phyloP scores from a whole-genome alignment of 1,140 invertebrate genomes.

The Camponotus pennsylvanicus region DNA sequence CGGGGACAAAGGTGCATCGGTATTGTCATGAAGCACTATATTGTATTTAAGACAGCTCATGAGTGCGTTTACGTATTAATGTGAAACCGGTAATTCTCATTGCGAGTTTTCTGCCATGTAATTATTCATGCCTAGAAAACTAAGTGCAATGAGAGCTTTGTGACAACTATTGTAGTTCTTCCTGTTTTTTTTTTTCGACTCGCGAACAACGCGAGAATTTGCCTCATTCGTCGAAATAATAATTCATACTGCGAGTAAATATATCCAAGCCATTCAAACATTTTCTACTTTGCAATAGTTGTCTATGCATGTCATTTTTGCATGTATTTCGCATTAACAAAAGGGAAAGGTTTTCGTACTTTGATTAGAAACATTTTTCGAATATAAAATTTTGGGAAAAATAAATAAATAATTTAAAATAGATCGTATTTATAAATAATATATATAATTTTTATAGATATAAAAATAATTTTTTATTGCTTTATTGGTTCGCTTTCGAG shows the following conservation, averaged over 20 bases:
- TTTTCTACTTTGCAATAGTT: background rate
- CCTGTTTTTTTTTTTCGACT: background rate
- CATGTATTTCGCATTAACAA: background rate
- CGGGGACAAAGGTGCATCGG: constrained; percentile 21
- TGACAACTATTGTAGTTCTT: background rate
- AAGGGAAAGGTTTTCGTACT: background rate
- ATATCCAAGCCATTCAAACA: background rate
- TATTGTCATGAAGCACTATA: constrained; percentile 7
- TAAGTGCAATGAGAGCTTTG: constrained; percentile 11
- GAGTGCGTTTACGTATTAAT: constrained; percentile 25
- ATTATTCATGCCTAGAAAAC: constrained; percentile 1
- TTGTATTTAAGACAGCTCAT: constrained; percentile 38
- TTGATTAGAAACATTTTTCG: background rate
- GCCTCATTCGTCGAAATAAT: background rate
- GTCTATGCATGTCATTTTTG: background rate
- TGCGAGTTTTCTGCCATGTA: background rate
- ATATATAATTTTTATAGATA: background rate
- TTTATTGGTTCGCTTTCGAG: background rate
- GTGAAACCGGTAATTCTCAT: constrained; percentile 10
- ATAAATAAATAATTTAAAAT: background rate
- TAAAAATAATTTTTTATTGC: background rate
- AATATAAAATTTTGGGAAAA: background rate
- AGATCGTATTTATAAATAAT: background rate
- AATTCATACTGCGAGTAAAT: constrained; percentile 4
- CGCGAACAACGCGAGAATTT: background rate